These are phyloP conservation scores for Dryas iulia DNA, from an alignment of 1,140 invertebrate genomes.

Conservation along the genomic window DNA sequence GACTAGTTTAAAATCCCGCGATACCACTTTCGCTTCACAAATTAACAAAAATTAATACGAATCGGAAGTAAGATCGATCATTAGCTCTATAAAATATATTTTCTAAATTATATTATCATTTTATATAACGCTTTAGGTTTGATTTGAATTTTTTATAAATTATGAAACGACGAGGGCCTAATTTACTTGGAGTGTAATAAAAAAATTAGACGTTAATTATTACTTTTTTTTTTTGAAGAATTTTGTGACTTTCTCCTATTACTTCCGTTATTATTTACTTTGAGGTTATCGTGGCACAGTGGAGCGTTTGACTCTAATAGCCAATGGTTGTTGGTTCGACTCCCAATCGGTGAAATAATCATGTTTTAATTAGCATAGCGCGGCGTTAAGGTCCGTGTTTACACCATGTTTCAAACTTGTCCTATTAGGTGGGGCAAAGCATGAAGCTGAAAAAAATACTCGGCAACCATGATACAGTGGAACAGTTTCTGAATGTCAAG, in stretches of 20 bases:
- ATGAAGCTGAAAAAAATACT: too few species aligned
- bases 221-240: neutral
- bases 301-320: too few species aligned
- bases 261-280: neutral
- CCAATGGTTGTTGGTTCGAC: neutral
- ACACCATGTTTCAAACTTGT: too few species aligned
- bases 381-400: too few species aligned
- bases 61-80: conserved; percentile 26
- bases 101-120: conserved; percentile 14
- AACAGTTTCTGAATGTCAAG: too few species aligned
- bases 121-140: conserved; percentile 10
- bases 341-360: neutral
- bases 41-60: conserved; percentile 26
- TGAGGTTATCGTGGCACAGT: neutral
- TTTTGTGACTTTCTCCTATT: neutral
- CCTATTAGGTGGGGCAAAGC: too few species aligned
- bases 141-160: neutral
- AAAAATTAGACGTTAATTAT: neutral
- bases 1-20: conserved; percentile 16
- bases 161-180: conserved; percentile 7
- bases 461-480: too few species aligned
- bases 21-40: conserved; percentile 27
- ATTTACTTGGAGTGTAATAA: neutral
- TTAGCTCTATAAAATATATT: conserved; percentile 21
- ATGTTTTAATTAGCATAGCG: too few species aligned